A percentile compares a stretch with the other conserved stretches of the same genome.
These are phyloP conservation scores for Corythoichthys intestinalis DNA, from an alignment of 2,113 vertebrate species.

Conservation along the genomic window DNA sequence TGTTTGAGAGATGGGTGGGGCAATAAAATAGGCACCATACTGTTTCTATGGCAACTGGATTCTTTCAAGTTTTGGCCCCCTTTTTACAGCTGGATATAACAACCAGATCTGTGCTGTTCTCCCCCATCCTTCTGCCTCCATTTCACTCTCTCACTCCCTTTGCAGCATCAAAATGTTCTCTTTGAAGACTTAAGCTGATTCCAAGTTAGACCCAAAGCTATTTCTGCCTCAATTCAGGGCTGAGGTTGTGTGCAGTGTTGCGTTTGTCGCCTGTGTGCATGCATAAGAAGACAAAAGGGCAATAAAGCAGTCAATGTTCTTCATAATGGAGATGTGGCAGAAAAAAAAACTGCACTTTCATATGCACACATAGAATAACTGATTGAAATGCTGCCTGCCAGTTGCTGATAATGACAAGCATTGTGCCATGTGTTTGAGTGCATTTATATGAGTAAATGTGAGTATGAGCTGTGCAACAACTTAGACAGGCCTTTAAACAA, in stretches of 20 bases:
- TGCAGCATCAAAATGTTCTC: slow-evolving; percentile 63
- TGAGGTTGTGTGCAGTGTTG: slow-evolving; percentile 50
- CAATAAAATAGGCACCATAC: slow-evolving; percentile 57
- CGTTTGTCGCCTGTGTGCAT: slow-evolving; percentile 45
- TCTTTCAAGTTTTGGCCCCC: slow-evolving; percentile 62
- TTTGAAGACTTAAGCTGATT: slow-evolving; percentile 78
- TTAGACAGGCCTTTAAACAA: slow-evolving; percentile 29
- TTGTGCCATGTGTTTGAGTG: slow-evolving; percentile 16
- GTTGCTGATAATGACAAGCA: slow-evolving; percentile 37
- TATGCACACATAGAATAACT: slow-evolving; percentile 28
- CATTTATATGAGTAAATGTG: slow-evolving; percentile 9
- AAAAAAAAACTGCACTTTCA: slow-evolving; percentile 14
- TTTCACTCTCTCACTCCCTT: slow-evolving; percentile 44
- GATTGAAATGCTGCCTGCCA: slow-evolving; percentile 41
- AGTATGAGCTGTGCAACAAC: slow-evolving; percentile 20
- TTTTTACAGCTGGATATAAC: slow-evolving; percentile 65
- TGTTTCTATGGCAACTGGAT: slow-evolving; percentile 73
- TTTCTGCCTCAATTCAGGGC: slow-evolving; percentile 66
- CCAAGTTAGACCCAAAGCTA: slow-evolving; percentile 69
- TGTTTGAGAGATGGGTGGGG: slow-evolving; percentile 31
- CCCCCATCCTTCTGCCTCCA: neutral
- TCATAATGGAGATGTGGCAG: slow-evolving; percentile 13
- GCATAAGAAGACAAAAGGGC: slow-evolving; percentile 10
- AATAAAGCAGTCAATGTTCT: slow-evolving; percentile 25
- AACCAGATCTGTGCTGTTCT: slow-evolving; percentile 53